Evolutionary conservation across 1,140 invertebrate genomes (phyloP).

Genomic region (Lepidotrigona ventralis): DNA sequence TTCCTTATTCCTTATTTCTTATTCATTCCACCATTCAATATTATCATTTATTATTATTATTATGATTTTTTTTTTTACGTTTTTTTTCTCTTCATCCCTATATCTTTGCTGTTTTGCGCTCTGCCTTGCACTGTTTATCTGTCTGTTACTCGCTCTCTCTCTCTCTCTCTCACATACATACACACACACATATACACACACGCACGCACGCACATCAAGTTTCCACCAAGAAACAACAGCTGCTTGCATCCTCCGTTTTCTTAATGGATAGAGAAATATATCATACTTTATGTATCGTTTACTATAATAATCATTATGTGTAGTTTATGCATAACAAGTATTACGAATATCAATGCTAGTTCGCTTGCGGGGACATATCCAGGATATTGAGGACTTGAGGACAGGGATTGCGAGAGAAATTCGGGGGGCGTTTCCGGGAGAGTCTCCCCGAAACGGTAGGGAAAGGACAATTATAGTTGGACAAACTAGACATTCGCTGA

Average conservation of each 20-base stretch:
- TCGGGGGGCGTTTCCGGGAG: neutral
- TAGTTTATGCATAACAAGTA: constrained; percentile 81
- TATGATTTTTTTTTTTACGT: constrained; percentile 43
- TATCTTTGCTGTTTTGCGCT: constrained; percentile 1
- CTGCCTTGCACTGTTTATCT: constrained; percentile 32
- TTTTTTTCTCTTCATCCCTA: constrained; percentile 26
- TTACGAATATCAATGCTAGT: constrained; percentile 81
- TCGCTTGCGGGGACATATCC: constrained; percentile 67
- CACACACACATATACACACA: too few species aligned
- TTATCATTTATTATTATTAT: constrained; percentile 21
- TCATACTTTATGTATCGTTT: constrained; percentile 81
- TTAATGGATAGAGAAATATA: constrained; percentile 81
- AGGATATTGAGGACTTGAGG: constrained; percentile 18
- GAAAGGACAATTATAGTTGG: neutral
- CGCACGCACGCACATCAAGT: neutral
- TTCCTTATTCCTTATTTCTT: constrained; percentile 24
- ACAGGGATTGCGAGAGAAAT: constrained; percentile 25
- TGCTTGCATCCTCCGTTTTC: constrained; percentile 70
- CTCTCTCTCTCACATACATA: neutral
- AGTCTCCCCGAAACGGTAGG: neutral
- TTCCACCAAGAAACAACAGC: constrained; percentile 65
- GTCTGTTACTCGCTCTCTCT: neutral
- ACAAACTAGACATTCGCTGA: neutral
- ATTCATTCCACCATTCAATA: constrained; percentile 31
- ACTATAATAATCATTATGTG: constrained; percentile 81